Evolutionary conservation across 2,113 vertebrate genomes (phyloP), one percentile per base, ranked within the genome.

Genomic region (Psilopsiagon aymara): DNA sequence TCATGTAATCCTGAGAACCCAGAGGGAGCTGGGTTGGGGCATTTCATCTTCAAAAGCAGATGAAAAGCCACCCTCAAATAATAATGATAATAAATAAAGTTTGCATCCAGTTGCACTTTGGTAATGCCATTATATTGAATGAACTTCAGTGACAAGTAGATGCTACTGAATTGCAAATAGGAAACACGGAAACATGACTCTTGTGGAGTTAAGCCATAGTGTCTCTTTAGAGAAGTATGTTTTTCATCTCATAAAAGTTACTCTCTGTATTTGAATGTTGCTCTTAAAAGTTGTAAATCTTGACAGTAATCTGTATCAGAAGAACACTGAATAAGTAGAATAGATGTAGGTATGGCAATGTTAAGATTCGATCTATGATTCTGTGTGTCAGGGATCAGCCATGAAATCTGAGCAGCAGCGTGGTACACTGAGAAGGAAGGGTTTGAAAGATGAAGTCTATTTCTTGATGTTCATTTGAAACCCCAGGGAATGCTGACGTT

Each of bases 271-370:
- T 44, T 83, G 21, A 35, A 63, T 86, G 57, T 43, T 80, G 31
- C 55, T 57, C 14, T 84, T 77, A 69, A 82, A 76, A 44, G 47
- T 73, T 71, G 21, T 92, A 90, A 83, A 94, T 90, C 75, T 76
- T 35, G 75, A 4, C 7, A 43, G 73, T 33, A 51, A 69, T 60
- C 63, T 73, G 17, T 19, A 4, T 41, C 51, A 46, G 28, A 31
- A 10, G 29, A 13, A 3, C 25, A 10, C 2, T 31, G 75, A 55
- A 51, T 63, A 35, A 28, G 46, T 79, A 16, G 66, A 49, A 53
- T 35, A 0, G 0, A 2, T 15, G 31, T 15, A 29, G 6, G 0
- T 39, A 5, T 8, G 63, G 49, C 35, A 19, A 1, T 11, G 62
- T 5, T 33, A 13, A 59, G 70, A 13, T 55, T 63, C 39, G 53